phyloP scores from a whole-genome alignment of 2,113 vertebrate species.

The Axis porcinus region DNA sequence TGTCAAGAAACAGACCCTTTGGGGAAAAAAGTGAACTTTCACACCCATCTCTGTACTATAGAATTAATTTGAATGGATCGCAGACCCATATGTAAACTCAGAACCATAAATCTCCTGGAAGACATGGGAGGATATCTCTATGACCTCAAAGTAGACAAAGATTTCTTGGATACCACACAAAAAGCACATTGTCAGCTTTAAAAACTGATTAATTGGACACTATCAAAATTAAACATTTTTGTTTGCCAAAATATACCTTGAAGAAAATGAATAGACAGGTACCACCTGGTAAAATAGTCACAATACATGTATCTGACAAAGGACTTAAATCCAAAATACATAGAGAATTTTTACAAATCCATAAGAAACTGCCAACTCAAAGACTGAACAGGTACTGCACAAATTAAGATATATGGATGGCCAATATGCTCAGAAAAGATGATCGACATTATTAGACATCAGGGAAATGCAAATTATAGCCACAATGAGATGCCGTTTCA shows the following conservation, averaged over 20 bases:
- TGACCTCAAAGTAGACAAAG: not conserved
- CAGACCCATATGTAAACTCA: not conserved
- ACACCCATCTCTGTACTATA: not conserved
- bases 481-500: not conserved
- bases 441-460: not conserved
- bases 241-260: not conserved
- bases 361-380: not conserved
- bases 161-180: not conserved
- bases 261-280: not conserved
- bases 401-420: not conserved
- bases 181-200: not conserved
- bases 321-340: not conserved
- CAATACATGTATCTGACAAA: not conserved
- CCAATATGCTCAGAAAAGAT: not conserved
- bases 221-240: conserved; percentile 13
- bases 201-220: not conserved
- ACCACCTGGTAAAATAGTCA: not conserved
- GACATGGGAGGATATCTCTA: not conserved
- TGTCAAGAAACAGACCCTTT: not conserved
- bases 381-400: not conserved
- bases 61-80: not conserved
- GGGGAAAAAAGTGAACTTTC: not conserved
- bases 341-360: not conserved
- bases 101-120: not conserved
- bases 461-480: not conserved